These are phyloP conservation scores for Cichlasoma orientale DNA, from an alignment of 2,797 vertebrate species.

Conservation along the genomic window DNA sequence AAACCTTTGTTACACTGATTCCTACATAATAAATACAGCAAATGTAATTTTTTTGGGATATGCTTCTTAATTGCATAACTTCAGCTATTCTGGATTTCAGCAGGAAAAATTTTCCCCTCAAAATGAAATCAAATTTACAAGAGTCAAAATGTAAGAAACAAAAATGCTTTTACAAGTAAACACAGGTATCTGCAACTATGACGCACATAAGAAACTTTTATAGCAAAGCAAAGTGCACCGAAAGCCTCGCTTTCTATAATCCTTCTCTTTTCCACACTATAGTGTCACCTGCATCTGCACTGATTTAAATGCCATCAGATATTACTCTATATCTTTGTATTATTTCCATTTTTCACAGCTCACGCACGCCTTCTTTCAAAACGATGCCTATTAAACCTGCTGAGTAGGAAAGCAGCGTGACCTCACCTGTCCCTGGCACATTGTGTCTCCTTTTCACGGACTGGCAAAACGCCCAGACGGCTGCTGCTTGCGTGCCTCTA, in stretches of 20 bases:
- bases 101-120: neutral
- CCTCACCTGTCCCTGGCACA: conserved; percentile 54
- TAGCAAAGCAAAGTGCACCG: neutral
- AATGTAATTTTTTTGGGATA: neutral
- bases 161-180: neutral
- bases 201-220: neutral
- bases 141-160: neutral
- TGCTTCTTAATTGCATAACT: neutral
- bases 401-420: conserved; percentile 50
- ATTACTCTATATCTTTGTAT: conserved; percentile 3
- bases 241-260: neutral
- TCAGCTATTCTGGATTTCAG: neutral
- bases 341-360: conserved; percentile 31
- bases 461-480: conserved; percentile 70
- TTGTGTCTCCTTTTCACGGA: conserved; percentile 46
- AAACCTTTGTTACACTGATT: neutral
- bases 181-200: neutral
- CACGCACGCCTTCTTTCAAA: conserved; percentile 22
- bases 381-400: conserved; percentile 43
- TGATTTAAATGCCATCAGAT: neutral
- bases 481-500: conserved; percentile 77
- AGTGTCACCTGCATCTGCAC: conserved; percentile 11
- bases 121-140: neutral
- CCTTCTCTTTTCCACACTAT: neutral
- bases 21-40: neutral